Percentiles rank a stretch among this genome's conserved stretches.
Evolutionary conservation across 2,888 invertebrate species (phyloP).

Genomic region (Gibbula magus): DNA sequence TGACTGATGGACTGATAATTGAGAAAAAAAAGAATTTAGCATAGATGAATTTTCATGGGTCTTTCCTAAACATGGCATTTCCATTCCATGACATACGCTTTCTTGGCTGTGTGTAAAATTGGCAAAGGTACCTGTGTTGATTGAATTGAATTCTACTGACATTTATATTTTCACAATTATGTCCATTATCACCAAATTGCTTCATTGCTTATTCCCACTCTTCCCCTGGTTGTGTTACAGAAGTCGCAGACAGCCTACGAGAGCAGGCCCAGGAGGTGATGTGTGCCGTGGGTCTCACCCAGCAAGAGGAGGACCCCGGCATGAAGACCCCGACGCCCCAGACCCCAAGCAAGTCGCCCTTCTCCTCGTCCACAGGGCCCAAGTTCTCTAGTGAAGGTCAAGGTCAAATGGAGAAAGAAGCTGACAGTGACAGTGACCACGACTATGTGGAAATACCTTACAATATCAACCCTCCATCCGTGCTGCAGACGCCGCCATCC

Average conservation of each 20-base stretch:
- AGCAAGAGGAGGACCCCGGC: background rate
- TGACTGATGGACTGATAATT: too few relatives aligned
- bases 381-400: background rate
- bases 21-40: too few relatives aligned
- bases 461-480: background rate
- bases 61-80: too few relatives aligned
- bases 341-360: background rate
- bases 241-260: background rate
- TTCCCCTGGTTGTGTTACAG: background rate
- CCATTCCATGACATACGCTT: too few relatives aligned
- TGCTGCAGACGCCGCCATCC: background rate
- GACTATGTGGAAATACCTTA: background rate
- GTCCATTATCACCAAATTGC: background rate
- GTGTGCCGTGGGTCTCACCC: background rate
- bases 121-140: too few relatives aligned
- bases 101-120: too few relatives aligned
- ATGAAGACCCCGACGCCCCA: background rate
- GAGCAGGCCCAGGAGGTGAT: conserved; percentile 19
- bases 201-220: background rate
- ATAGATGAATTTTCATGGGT: too few relatives aligned
- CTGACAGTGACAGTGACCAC: conserved; percentile 11
- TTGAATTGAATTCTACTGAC: background rate
- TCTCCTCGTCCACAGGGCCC: background rate
- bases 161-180: background rate
- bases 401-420: background rate